These are phyloP conservation scores for Diceros bicornis DNA, from an alignment of 2,797 vertebrate genomes.

Conservation along the genomic window DNA sequence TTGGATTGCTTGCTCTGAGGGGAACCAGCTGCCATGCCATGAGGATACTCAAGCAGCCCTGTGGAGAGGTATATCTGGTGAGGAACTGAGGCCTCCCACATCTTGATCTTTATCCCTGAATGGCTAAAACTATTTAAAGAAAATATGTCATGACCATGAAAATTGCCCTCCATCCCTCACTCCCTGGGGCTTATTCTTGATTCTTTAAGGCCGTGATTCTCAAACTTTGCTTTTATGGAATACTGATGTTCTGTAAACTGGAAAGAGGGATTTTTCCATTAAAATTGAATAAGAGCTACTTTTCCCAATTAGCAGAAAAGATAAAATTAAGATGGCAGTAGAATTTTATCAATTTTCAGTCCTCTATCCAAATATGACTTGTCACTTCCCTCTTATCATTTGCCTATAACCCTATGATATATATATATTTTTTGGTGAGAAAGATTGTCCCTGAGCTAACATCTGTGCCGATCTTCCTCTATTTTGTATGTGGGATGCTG, in stretches of 20 bases:
- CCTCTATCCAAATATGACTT: neutral
- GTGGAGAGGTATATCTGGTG: neutral
- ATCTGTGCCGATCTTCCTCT: too few species aligned
- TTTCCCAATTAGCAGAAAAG: neutral
- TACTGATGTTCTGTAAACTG: neutral
- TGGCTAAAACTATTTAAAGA: slow-evolving; percentile 45
- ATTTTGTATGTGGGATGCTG: too few species aligned
- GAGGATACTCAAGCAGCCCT: neutral
- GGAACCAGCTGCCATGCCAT: neutral
- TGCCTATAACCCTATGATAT: neutral
- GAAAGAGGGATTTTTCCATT: neutral
- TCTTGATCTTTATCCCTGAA: neutral
- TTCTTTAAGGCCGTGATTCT: neutral
- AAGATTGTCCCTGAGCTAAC: too few species aligned
- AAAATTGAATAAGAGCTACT: neutral
- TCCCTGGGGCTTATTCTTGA: neutral
- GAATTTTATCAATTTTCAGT: slow-evolving; percentile 20
- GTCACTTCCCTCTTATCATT: neutral
- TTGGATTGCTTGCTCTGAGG: neutral
- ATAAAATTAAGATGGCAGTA: neutral
- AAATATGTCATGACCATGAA: neutral
- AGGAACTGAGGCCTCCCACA: neutral
- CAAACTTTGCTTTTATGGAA: slow-evolving; percentile 30
- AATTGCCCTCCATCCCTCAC: neutral
- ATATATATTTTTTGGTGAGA: too few species aligned